These are phyloP conservation scores for Orthonevra nobilis DNA, from an alignment of 2,888 invertebrate genomes.

Conservation along the genomic window DNA sequence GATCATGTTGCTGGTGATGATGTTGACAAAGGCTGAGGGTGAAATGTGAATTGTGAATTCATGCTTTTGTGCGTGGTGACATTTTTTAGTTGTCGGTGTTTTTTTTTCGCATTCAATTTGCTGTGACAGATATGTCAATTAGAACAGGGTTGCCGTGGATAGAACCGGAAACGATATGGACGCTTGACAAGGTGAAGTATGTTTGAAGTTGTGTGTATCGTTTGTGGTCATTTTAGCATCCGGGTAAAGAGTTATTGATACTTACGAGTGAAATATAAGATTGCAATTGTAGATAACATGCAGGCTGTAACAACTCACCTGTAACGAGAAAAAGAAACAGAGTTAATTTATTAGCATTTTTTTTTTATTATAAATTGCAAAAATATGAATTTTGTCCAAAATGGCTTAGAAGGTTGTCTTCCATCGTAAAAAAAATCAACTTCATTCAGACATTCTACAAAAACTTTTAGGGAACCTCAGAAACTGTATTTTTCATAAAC, in stretches of 20 bases:
- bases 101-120: conserved; percentile 14
- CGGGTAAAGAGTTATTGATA: too few relatives aligned
- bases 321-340: conserved; percentile 29
- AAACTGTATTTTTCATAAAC: too few relatives aligned
- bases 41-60: conserved; percentile 33
- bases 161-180: conserved; percentile 54
- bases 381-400: too few relatives aligned
- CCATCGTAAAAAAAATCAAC: too few relatives aligned
- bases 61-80: conserved; percentile 40
- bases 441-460: too few relatives aligned
- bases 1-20: conserved; percentile 34
- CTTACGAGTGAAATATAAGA: background rate
- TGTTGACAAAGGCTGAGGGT: conserved; percentile 13
- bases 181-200: conserved; percentile 51
- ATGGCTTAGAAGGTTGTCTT: too few relatives aligned
- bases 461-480: too few relatives aligned
- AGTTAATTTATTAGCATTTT: conserved; percentile 1
- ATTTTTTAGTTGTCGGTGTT: background rate
- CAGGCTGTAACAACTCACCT: conserved; percentile 42
- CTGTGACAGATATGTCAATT: conserved; percentile 30
- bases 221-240: too few relatives aligned
- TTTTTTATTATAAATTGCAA: too few relatives aligned
- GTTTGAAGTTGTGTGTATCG: conserved; percentile 26
- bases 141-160: conserved; percentile 1
- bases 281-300: background rate